Percentiles rank a stretch among this genome's conserved stretches.
Conservation (phyloP, 2,113 vertebrate genomes). For the Puma concolor region DNA sequence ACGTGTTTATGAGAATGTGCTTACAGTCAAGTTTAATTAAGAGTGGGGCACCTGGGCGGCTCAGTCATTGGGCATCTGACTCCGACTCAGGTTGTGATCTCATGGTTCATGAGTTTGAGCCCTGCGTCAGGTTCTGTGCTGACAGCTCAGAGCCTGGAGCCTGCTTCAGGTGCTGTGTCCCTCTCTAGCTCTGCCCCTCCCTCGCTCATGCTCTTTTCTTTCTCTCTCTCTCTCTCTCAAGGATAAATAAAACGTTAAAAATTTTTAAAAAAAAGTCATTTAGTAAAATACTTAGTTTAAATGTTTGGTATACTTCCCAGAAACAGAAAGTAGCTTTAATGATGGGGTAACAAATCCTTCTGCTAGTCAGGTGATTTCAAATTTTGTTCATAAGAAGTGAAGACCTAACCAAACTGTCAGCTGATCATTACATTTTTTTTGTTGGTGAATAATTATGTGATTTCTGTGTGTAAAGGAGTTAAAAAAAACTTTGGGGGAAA, state of each 20-base stretch:
- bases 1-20: background rate
- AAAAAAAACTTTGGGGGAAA: background rate
- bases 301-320: background rate
- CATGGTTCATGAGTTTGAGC: too few species aligned
- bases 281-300: background rate
- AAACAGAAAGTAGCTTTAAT: constrained; percentile 6
- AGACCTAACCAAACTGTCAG: background rate
- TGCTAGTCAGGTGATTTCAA: background rate
- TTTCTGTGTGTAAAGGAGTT: background rate
- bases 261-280: background rate
- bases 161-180: too few species aligned
- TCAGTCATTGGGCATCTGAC: too few species aligned
- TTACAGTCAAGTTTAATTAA: background rate
- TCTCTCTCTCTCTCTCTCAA: too few species aligned
- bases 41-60: background rate
- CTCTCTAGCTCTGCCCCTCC: too few species aligned
- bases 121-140: too few species aligned
- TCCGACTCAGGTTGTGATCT: too few species aligned
- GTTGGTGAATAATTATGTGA: background rate
- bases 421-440: background rate
- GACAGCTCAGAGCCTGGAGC: too few species aligned
- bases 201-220: too few species aligned
- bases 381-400: background rate
- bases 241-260: background rate
- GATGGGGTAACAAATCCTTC: background rate